These are phyloP conservation scores for Lymantria dispar DNA, from an alignment of 2,888 invertebrate genomes.

Conservation along the genomic window DNA sequence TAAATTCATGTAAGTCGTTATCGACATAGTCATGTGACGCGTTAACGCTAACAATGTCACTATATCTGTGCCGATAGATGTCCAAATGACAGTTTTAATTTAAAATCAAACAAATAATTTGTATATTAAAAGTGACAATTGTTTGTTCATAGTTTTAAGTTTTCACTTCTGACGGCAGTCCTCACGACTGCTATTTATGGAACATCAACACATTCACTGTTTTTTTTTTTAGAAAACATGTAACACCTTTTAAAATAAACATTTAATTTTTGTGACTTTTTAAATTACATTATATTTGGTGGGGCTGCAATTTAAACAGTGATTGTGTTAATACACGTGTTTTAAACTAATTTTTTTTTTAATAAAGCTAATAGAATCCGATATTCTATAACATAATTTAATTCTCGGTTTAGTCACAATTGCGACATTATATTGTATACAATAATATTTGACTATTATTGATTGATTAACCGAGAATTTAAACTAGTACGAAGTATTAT, in stretches of 20 bases:
- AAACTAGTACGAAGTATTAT: constrained; percentile 72
- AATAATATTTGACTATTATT: constrained; percentile 22
- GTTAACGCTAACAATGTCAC: no score
- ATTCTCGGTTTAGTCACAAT: constrained; percentile 27
- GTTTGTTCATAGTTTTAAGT: no score
- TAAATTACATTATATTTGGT: constrained; percentile 58
- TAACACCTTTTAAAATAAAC: constrained; percentile 25
- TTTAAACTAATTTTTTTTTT: constrained; percentile 44
- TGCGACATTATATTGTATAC: constrained; percentile 13
- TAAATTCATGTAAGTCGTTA: no score
- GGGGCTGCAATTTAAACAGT: constrained; percentile 75
- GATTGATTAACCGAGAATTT: constrained; percentile 56
- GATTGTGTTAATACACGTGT: constrained; percentile 79
- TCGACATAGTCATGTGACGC: no score
- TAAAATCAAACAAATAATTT: no score
- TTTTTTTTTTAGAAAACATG: constrained; percentile 43
- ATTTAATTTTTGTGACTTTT: constrained; percentile 45
- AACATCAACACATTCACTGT: constrained; percentile 82
- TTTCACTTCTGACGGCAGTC: no score
- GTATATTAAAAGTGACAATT: no score
- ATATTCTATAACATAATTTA: constrained; percentile 46
- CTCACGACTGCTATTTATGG: no score
- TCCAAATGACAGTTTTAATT: no score
- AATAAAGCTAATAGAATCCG: constrained; percentile 75
- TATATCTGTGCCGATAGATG: no score